Conservation (phyloP, 2,113 vertebrate genomes). For the Syngnathus scovelli region DNA sequence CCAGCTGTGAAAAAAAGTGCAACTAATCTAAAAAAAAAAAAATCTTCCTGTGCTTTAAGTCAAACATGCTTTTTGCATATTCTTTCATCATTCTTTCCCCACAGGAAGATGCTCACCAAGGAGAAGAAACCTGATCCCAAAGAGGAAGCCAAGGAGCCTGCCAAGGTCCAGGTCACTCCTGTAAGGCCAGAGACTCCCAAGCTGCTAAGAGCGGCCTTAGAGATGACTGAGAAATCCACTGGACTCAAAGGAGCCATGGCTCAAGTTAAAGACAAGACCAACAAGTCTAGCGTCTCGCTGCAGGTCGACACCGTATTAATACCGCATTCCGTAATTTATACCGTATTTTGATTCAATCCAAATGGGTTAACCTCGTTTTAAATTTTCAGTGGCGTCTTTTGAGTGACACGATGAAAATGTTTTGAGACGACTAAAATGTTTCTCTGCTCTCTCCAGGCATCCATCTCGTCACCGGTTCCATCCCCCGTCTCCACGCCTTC, state of each 20-base stretch:
- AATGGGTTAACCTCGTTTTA: too few species aligned
- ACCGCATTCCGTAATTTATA: background rate
- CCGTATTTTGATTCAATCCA: background rate
- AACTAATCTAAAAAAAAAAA: background rate
- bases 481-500: constrained; percentile 54
- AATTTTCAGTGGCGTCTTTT: too few species aligned
- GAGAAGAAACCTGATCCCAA: constrained; percentile 78
- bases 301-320: constrained; percentile 48
- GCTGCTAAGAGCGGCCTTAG: constrained; percentile 82
- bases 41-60: too few species aligned
- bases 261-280: constrained; percentile 75
- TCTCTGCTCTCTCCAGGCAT: constrained; percentile 51
- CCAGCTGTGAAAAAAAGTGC: too few species aligned
- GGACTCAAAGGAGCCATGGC: constrained; percentile 71
- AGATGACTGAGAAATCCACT: constrained; percentile 69
- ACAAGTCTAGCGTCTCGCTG: constrained; percentile 71
- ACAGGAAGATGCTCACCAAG: constrained; percentile 85
- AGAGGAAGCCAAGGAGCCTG: constrained; percentile 43
- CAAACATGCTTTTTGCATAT: background rate
- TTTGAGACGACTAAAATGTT: too few species aligned
- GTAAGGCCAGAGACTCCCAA: constrained; percentile 78
- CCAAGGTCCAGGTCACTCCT: constrained; percentile 64
- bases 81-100: background rate
- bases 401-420: too few species aligned
- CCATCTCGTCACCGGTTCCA: constrained; percentile 52